Evolutionary conservation across 2,797 vertebrate species (phyloP), one percentile per base, ranked within the genome.

Genomic region (Gymnoscopelus braueri): DNA sequence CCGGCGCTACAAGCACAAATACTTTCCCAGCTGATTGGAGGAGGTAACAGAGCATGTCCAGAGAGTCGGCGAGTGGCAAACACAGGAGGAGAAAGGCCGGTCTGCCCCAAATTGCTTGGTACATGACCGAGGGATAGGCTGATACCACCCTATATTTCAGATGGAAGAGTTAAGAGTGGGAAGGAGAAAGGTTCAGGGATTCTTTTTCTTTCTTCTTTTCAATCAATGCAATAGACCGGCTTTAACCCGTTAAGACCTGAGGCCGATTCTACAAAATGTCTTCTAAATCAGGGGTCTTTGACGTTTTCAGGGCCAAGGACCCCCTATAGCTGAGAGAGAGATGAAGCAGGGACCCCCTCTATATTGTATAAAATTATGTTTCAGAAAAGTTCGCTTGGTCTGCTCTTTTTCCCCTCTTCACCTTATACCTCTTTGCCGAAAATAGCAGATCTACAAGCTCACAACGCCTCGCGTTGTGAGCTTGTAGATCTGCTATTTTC

Each of bases 11-110:
- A 88, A 89, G 88, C 87, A 79, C 88, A 90, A 89, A 90, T 91
- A 87, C 91, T 89, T 89, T 90, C 86, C 87, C 86, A 83, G 84
- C 83, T 90, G 91, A 93, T 92, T 90, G 89, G 87, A 88, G 83
- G 87, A 90, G 86, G 87, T 87, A 92, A 91, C 90, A 80, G 91
- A 91, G 88, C 89, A 88, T 91, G 80, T 87, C 88, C 80, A 2
- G 65, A 2, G 65, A 88, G 84, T 77, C 81, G 65, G 69, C 69
- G 72, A 87, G 80, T 79, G 88, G 86, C 87, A 88, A 82, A 88
- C 80, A 19, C 19, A 19, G 19, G 26, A 4, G 26, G 26, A 29
- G 79, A 87, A 85, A 84, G 70, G 73, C 81, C 32, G 59, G 73
- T 88, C 64, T 51, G 23, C 68, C 64, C 84, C 79, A 87, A 86